These are phyloP conservation scores for Aleiodes testaceus DNA, from an alignment of 2,888 invertebrate species.

Conservation along the genomic window DNA sequence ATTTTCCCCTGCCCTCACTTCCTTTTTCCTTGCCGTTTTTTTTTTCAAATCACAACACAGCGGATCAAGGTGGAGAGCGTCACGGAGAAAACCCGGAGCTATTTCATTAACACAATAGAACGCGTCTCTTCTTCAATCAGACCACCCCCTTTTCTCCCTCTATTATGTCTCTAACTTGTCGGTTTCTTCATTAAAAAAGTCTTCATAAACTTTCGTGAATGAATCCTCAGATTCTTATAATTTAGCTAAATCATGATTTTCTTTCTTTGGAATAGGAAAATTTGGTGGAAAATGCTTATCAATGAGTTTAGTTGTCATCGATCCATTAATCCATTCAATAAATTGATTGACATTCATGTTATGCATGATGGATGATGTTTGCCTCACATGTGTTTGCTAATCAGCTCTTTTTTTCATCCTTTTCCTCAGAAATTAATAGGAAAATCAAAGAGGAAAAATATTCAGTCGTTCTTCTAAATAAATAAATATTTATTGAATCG, in stretches of 20 bases:
- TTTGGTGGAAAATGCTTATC: background rate
- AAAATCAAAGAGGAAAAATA: background rate
- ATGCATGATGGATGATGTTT: too few species aligned
- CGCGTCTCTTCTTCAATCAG: background rate
- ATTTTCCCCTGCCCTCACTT: background rate
- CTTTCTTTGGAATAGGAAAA: background rate
- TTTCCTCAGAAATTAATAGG: background rate
- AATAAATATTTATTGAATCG: background rate
- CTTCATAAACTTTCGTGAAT: background rate
- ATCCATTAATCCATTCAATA: background rate
- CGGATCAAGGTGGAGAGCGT: background rate
- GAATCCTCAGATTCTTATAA: background rate
- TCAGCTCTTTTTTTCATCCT: background rate
- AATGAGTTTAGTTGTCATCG: conserved; percentile 2
- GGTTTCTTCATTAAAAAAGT: background rate
- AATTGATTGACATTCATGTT: too few species aligned
- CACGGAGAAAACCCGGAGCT: background rate
- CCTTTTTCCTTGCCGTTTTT: background rate
- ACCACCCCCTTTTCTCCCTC: background rate
- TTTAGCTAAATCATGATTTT: background rate
- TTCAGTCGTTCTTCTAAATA: background rate
- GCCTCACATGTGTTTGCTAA: background rate
- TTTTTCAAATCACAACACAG: background rate
- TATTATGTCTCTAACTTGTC: background rate
- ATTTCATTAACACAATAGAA: conserved; percentile 3